Conservation (phyloP, 2,797 vertebrate genomes). For the Fratercula arctica region DNA sequence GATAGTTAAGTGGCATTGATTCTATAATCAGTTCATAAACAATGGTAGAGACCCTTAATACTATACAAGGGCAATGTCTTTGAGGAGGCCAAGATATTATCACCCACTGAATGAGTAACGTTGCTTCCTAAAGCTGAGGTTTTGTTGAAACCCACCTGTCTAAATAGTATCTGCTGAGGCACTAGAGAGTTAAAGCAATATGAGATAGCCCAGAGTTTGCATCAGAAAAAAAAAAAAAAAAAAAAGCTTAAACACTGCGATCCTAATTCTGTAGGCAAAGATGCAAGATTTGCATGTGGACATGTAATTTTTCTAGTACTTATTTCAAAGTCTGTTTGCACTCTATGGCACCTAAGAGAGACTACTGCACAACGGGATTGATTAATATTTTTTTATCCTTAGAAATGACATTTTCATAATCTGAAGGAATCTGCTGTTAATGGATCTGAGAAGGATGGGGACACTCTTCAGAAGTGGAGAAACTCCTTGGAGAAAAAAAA, state of each 20-base stretch:
- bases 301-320: neutral
- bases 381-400: neutral
- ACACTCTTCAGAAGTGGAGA: neutral
- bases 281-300: neutral
- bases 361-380: neutral
- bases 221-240: neutral
- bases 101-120: neutral
- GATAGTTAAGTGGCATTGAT: neutral
- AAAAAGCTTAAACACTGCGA: neutral
- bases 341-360: neutral
- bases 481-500: neutral
- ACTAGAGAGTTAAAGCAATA: neutral
- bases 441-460: neutral
- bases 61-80: neutral
- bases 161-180: neutral
- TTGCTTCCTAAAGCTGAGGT: neutral
- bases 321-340: neutral
- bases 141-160: neutral
- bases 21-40: neutral
- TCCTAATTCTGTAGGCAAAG: neutral
- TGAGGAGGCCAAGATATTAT: neutral
- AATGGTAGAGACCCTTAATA: neutral
- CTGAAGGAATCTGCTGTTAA: neutral
- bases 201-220: neutral
- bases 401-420: neutral